Base-by-base conservation (phyloP, 2,113 vertebrate species). In the Castor canadensis region DNA sequence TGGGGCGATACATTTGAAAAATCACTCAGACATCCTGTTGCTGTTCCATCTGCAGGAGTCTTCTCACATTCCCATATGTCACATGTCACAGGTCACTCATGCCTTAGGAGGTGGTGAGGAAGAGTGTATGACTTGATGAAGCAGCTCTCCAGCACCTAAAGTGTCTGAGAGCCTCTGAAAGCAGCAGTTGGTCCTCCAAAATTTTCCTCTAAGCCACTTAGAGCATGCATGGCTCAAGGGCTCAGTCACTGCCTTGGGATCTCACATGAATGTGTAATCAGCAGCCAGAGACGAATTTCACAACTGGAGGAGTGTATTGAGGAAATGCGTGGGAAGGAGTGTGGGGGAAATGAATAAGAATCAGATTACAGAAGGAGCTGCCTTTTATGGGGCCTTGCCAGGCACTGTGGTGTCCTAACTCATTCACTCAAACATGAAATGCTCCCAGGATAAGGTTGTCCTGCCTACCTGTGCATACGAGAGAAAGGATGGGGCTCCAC, bases 1-100 rank as follows among this genome's bases (percentile, higher is more conserved):
- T 96, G 94, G 77, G 26, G 38, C 0, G 62, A 94, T 93, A 86
- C 1, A 45, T 67, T 85, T 93, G 76, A 93, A 84, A 81, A 64
- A 5, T n/a, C 1, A 2, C 73, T 86, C 85, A 66, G 67, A 67
- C 22, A 9, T 17, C 56, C 17, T 40, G 47, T 2, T n/a, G 38
- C 40, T 24, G 43, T n/a, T 43, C 58, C 13, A 5, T 30, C 84
- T 6, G 3, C 76, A 35, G 15, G 9, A 17, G 30, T 38, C 30
- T 9, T 54, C 79, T 93, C 9, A 24, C 45, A 79, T 77, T 58
- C 43, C 83, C 56, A 16, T 43, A 17, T 38, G 69, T 49, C 83
- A 35, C 62, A 4, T 30, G 73, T 88, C 8, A 22, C 73, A 69
- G 52, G 43, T 40, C 64, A 40, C 38, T 54, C 38, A 60, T 28